Evolutionary conservation across 2,113 vertebrate species (phyloP), one percentile per base, ranked within the genome.

Genomic region (Struthidea cinerea): DNA sequence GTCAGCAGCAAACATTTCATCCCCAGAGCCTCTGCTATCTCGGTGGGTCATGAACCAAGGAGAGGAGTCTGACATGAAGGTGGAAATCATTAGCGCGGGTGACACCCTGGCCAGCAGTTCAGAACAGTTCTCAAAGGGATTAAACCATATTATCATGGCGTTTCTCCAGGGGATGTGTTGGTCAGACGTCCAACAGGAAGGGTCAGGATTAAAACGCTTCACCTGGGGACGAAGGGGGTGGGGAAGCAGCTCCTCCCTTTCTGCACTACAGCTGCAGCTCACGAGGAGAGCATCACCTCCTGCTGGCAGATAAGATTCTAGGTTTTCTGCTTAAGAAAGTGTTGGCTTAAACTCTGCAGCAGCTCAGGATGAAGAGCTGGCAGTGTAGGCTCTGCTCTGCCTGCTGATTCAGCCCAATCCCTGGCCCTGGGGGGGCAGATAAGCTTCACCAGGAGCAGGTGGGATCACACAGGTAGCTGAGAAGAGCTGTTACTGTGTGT

Each of bases 11-110:
- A 78, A 77, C 17, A 4, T 14, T 53, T 37, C 47, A 65, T 28
- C 16, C 56, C 52, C 32, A 67, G 55, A 67, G 35, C 47, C 6
- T 3, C n/a, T 5, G 1, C 21, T 30, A 9, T 33, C 68, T 84
- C 44, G 19, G 26, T 5, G 37, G 23, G 11, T 68, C 80, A 49
- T 30, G 19, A 74, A 27, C 12, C 0, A 0, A 44, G 14, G 22
- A 60, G 28, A 42, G n/a, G 23, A 70, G 41, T 33, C 63, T 56
- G 23, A 86, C 14, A 15, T 0, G 0, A 77, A 49, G 10, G 33
- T 68, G 57, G 61, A 35, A 71, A 75, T 60, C 11, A 30, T 37
- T 27, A 11, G 14, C 49, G 9, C 9, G 21, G 22, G 16, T 57
- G 28, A 56, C 41, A 52, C 5, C 8, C 12, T 20, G 42, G 22